phyloP scores from a whole-genome alignment of 1,140 invertebrate species.

The Diabrotica virgifera region DNA sequence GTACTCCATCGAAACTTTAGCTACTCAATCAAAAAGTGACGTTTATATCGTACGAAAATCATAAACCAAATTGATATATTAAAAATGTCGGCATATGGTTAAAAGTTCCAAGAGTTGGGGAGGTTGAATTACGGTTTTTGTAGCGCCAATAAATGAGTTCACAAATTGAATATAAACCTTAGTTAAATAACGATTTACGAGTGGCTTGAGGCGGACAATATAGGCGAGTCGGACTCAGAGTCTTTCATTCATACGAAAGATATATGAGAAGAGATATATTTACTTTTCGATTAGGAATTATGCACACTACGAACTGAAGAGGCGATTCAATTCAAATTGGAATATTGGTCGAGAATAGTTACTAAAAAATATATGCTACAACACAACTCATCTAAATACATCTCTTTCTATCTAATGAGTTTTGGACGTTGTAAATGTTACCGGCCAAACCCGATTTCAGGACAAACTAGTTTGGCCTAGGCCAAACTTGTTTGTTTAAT shows the following conservation, averaged over 20 bases:
- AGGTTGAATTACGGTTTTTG: slow-evolving; percentile 15
- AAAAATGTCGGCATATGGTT: slow-evolving; percentile 2
- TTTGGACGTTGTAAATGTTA: too few relatives aligned
- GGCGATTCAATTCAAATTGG: too few relatives aligned
- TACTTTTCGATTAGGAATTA: too few relatives aligned
- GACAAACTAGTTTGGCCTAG: too few relatives aligned
- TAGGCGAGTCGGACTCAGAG: neutral
- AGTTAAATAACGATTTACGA: slow-evolving; percentile 25
- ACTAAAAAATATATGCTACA: too few relatives aligned
- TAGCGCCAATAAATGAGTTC: slow-evolving; percentile 26
- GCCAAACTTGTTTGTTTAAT: too few relatives aligned
- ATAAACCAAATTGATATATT: slow-evolving; percentile 1
- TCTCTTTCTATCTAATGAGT: too few relatives aligned
- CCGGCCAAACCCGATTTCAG: too few relatives aligned
- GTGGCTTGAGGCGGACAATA: neutral
- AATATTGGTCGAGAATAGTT: too few relatives aligned
- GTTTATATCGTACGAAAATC: neutral
- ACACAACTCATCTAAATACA: too few relatives aligned
- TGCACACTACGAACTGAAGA: too few relatives aligned
- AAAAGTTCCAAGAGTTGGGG: neutral
- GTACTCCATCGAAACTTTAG: too few relatives aligned
- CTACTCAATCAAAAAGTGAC: neutral
- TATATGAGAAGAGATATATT: neutral
- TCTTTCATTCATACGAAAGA: neutral
- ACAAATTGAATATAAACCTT: slow-evolving; percentile 27